Evolutionary conservation across 2,113 vertebrate genomes (phyloP), one percentile per base, ranked within the genome.

Genomic region (Mus pahari): DNA sequence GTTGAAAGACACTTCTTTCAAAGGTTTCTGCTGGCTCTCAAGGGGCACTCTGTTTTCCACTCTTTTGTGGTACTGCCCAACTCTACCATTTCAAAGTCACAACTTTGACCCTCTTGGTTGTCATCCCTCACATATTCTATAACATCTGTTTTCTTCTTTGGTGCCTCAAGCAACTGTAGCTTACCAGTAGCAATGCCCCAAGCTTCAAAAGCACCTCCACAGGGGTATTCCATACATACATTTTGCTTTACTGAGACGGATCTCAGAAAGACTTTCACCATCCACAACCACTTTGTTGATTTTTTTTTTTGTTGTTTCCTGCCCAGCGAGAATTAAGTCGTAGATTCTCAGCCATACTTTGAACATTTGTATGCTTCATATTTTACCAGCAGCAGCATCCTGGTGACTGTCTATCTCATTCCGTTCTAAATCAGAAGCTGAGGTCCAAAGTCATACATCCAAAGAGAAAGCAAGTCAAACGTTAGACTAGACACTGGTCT

Each of bases 1-100:
- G 75, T 94, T 94, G 89, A 97, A 97, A 96, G 92, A 77, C 94
- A 94, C 42, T 20, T 70, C 96, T 97, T 97, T 97, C 94, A 96
- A 97, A 97, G 94, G 48, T 86, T 92, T 96, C 94, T 97, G 93
- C 81, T 93, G 60, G 81, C 97, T 97, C 84, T 95, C 88, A 95
- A 68, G 81, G 79, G 93, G 96, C 22, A 94, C 74, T 96, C 50
- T 53, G 95, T 83, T 96, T 88, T 74, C 60, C n/a, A 86, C 88
- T 97, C 92, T 92, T 96, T 73, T 96, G 71, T 60, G 94, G 31
- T 93, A 92, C 96, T 95, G 93, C 58, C 84, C 70, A 19, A 55
- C 92, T 94, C 92, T 89, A 81, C 53, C 71, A 92, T 94, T 92
- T 93, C 79, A 87, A 88, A 93, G 86, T 60, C 39, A 88, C 53